Conservation (phyloP, 2,888 invertebrate genomes). For the Drosophila borealis region DNA sequence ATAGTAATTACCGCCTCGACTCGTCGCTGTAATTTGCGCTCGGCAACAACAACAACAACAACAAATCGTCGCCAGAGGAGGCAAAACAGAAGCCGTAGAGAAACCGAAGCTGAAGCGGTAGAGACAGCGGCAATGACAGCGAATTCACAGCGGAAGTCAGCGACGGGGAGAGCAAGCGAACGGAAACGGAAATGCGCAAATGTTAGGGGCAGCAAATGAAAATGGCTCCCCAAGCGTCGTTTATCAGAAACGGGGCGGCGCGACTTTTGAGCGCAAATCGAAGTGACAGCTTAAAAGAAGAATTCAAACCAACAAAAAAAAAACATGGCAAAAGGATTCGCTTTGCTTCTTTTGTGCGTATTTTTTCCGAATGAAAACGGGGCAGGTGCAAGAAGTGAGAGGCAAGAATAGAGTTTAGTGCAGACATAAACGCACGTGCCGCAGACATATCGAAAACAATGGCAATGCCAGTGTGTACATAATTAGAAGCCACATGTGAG, state of each 20-base stretch:
- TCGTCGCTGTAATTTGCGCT: constrained; percentile 55
- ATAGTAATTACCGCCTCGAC: constrained; percentile 67
- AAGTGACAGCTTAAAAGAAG: constrained; percentile 31
- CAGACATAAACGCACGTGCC: constrained; percentile 46
- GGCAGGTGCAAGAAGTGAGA: background rate
- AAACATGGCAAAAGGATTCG: constrained; percentile 31
- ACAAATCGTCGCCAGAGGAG: constrained; percentile 49
- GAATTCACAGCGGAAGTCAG: constrained; percentile 57
- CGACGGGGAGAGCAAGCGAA: constrained; percentile 26
- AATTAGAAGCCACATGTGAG: constrained; percentile 49
- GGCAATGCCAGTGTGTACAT: constrained; percentile 40
- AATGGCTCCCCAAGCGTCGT: constrained; percentile 70
- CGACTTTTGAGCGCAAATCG: constrained; percentile 40
- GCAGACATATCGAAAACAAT: constrained; percentile 59
- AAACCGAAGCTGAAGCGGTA: background rate
- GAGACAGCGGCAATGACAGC: background rate
- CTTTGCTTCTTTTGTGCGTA: constrained; percentile 16
- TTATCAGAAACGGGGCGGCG: constrained; percentile 48
- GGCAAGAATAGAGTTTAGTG: no score
- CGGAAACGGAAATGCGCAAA: constrained; percentile 80
- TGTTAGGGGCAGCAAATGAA: constrained; percentile 67
- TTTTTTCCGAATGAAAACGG: background rate
- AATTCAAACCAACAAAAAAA: constrained; percentile 15
- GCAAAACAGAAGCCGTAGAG: constrained; percentile 10
- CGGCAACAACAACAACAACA: constrained; percentile 19